Conservation (phyloP, 1,140 invertebrate species). For the Drosophila neocordata region DNA sequence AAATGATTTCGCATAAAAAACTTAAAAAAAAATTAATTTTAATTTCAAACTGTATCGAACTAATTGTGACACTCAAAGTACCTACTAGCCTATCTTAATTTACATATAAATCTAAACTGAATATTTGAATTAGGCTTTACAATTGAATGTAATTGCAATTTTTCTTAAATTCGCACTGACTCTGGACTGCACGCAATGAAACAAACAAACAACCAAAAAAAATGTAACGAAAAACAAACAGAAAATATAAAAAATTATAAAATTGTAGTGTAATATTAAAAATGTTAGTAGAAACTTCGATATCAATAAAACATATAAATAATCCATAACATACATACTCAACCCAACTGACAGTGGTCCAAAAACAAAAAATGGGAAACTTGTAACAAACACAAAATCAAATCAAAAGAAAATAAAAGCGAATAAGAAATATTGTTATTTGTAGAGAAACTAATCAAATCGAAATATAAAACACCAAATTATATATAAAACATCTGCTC, state of each 20-base stretch:
- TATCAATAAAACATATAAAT: background rate
- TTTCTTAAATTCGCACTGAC: slow-evolving; percentile 25
- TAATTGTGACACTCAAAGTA: slow-evolving; percentile 57
- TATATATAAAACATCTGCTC: slow-evolving; percentile 6
- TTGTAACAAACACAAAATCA: background rate
- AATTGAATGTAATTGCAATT: background rate
- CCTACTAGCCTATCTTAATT: slow-evolving; percentile 43
- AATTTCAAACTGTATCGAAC: slow-evolving; percentile 16
- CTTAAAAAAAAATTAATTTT: background rate
- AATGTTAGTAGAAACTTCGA: background rate
- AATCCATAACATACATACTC: background rate
- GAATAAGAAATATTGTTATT: slow-evolving; percentile 4
- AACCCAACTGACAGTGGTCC: slow-evolving; percentile 15
- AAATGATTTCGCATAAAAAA: background rate
- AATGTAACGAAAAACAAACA: background rate
- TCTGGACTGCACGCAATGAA: slow-evolving; percentile 4
- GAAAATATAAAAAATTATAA: background rate
- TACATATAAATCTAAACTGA: slow-evolving; percentile 20
- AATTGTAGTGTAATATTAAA: background rate
- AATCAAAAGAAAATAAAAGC: slow-evolving; percentile 14
- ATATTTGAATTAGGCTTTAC: slow-evolving; percentile 26
- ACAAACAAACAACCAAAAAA: background rate
- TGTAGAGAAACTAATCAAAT: slow-evolving; percentile 23
- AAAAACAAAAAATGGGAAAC: background rate
- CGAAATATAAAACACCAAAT: slow-evolving; percentile 11